Evolutionary conservation across 2,888 invertebrate species (phyloP), one percentile per base, ranked within the genome.

Genomic region (Ophraella communa): DNA sequence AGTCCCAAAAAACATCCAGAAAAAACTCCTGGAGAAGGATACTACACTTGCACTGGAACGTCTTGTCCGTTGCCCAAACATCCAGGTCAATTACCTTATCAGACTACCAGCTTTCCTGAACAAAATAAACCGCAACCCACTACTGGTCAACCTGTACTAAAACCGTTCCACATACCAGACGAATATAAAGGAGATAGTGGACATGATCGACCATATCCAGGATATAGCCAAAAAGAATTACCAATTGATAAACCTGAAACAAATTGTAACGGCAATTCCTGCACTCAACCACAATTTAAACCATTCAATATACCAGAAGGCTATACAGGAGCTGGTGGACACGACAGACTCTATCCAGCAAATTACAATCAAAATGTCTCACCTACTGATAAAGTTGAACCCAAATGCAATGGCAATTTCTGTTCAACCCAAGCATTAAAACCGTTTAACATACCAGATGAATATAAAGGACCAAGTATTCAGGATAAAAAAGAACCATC

Each of bases 31-130:
- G 14, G 17, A 14, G 49, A 23, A 49, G 49, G 49, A 11, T 60
- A 60, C 14, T 60, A 60, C 21, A 52, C 20, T 18, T 60, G 59
- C 30, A 52, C 52, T 7, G 59, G 59, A 20, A 42, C 52, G 7
- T 60, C 59, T 30, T 60, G 59, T 18, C 59, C 59, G 10, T 44
- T 60, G 18, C 59, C 59, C 24, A 35, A 51, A 17, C 54, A 39
- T 24, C 54, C 54, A 4, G 54, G 35, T 11, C 35, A 54, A 54
- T 17, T 35, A 20, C 20, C 20, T 4, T 11, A 21, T 2, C 53
- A 24, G 35, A n/a, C 39, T 11, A 17, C 2, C 20, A 35, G 2
- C 11, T 18, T 30, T 11, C 27, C 52, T 30, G 7, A n/a, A n/a
- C 23, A 20, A 35, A 11, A 20, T 14, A 39, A 23, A 33, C 20